Evolutionary conservation across 2,113 vertebrate genomes (phyloP).

Genomic region (Fukomys damarensis): DNA sequence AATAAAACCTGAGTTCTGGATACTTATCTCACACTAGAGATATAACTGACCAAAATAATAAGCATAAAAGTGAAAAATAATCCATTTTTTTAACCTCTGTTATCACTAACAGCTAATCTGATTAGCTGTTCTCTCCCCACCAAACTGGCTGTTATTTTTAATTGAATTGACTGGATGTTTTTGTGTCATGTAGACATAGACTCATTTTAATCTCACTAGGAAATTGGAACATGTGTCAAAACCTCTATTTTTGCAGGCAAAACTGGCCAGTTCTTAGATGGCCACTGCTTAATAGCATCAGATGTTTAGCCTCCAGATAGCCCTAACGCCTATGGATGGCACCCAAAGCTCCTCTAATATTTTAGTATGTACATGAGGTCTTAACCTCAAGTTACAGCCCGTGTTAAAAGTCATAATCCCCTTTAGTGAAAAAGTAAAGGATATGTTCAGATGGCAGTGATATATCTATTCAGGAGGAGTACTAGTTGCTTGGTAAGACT

Average conservation of each 20-base stretch:
- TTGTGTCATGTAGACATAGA: constrained; percentile 66
- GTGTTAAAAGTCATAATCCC: neutral
- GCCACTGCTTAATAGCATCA: constrained; percentile 38
- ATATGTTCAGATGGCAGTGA: neutral
- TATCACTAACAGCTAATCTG: constrained; percentile 17
- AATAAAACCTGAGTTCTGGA: neutral
- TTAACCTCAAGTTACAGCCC: neutral
- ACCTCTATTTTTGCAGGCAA: constrained; percentile 62
- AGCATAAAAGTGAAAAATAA: constrained; percentile 37
- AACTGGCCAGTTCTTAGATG: constrained; percentile 65
- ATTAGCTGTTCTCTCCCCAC: neutral
- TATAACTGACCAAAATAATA: neutral
- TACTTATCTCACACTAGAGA: neutral
- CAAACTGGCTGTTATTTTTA: constrained; percentile 70
- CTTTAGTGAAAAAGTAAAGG: neutral
- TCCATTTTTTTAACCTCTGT: neutral
- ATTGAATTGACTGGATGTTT: constrained; percentile 71
- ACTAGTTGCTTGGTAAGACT: neutral
- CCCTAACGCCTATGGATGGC: neutral
- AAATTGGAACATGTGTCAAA: constrained; percentile 72
- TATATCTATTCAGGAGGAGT: neutral
- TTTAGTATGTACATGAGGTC: constrained; percentile 3
- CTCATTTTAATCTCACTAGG: constrained; percentile 72
- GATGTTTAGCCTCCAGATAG: constrained; percentile 72
- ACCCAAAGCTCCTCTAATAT: neutral